phyloP scores from a whole-genome alignment of 2,113 vertebrate genomes.

The Caranx melampygus region DNA sequence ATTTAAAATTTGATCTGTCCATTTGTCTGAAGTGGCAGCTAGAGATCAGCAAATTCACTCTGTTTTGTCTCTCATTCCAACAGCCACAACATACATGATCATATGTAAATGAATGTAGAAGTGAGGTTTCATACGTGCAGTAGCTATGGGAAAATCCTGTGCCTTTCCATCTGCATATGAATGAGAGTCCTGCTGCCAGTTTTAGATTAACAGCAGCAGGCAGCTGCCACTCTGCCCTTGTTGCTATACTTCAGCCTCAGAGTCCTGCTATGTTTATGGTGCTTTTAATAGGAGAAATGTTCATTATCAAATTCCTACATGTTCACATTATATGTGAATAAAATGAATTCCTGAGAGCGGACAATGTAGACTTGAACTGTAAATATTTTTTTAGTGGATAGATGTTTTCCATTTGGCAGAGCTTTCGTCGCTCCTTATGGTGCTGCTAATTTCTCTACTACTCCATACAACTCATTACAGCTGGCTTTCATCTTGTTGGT shows the following conservation, averaged over 20 bases:
- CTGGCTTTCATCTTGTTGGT: background rate
- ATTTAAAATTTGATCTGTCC: background rate
- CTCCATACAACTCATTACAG: background rate
- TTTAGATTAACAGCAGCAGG: slow-evolving; percentile 49
- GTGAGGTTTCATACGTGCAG: slow-evolving; percentile 18
- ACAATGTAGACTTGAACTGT: background rate
- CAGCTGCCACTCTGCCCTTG: slow-evolving; percentile 11
- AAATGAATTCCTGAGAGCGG: background rate
- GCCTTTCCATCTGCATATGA: slow-evolving; percentile 44
- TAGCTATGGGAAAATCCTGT: slow-evolving; percentile 2
- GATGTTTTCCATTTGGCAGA: background rate
- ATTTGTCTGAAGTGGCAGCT: slow-evolving; percentile 19
- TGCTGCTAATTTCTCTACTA: background rate
- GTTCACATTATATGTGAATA: background rate
- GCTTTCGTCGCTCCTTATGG: slow-evolving; percentile 1
- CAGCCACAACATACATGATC: slow-evolving; percentile 19
- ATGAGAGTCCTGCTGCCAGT: slow-evolving; percentile 19
- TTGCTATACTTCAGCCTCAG: slow-evolving; percentile 13
- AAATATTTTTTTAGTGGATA: background rate
- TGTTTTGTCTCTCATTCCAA: slow-evolving; percentile 10
- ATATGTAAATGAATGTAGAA: slow-evolving; percentile 33
- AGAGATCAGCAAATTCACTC: background rate
- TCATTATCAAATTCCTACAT: background rate
- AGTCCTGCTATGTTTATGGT: background rate
- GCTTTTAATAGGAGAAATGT: slow-evolving; percentile 4